These are phyloP conservation scores for Neopelma chrysocephalum DNA, from an alignment of 2,797 vertebrate species.

Conservation along the genomic window DNA sequence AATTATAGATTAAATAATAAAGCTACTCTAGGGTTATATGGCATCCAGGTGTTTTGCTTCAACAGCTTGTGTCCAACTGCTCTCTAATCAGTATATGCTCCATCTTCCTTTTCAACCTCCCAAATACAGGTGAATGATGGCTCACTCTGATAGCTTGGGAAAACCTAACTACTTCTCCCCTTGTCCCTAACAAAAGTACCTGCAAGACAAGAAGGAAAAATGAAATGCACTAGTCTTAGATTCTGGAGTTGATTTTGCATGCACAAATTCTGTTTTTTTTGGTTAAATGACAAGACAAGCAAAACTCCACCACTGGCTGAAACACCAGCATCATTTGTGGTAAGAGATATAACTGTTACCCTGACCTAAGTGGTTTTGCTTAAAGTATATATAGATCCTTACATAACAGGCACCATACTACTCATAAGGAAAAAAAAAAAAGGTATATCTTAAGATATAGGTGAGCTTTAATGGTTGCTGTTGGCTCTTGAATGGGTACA, in stretches of 20 bases:
- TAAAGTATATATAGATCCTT: not conserved
- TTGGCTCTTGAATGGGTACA: not conserved
- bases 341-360: not conserved
- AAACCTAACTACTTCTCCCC: not conserved
- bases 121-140: not conserved
- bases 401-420: not conserved
- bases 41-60: conserved; percentile 53
- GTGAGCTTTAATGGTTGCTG: not conserved
- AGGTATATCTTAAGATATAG: not conserved
- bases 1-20: conserved; percentile 84
- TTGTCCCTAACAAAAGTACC: not conserved
- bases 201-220: not conserved
- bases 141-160: not conserved
- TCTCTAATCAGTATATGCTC: not conserved
- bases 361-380: not conserved
- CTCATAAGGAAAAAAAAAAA: rapidly evolving
- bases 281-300: not conserved
- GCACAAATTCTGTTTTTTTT: not conserved
- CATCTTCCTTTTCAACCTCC: not conserved
- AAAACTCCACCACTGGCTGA: not conserved
- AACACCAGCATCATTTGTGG: not conserved
- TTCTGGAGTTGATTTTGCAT: not conserved
- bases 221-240: not conserved
- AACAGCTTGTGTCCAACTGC: not conserved
- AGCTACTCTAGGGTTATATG: conserved; percentile 75